These are phyloP conservation scores for Charadrius vociferus DNA, from an alignment of 2,113 vertebrate species.

Conservation along the genomic window DNA sequence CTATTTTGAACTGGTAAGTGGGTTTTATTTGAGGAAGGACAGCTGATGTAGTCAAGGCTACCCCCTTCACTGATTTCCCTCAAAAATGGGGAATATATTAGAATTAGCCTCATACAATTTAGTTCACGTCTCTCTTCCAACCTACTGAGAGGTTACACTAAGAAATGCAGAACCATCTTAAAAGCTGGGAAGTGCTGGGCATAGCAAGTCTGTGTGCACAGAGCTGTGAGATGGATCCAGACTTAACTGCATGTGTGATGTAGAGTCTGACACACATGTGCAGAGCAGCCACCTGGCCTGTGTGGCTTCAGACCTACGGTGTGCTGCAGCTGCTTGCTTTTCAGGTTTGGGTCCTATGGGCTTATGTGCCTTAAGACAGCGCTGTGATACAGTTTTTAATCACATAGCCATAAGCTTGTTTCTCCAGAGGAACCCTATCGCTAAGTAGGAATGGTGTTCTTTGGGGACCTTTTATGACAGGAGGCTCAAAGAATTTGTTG, in stretches of 20 bases:
- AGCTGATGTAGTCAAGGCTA: background rate
- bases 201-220: no score
- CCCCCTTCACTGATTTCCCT: background rate
- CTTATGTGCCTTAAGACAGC: background rate
- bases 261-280: no score
- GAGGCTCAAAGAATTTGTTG: background rate
- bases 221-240: background rate
- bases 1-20: background rate
- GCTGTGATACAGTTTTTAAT: background rate
- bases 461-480: background rate
- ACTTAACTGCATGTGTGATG: accelerated
- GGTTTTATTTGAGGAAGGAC: background rate
- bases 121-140: background rate
- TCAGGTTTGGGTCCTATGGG: background rate
- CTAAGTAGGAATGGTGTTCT: background rate
- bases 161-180: background rate
- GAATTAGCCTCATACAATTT: background rate
- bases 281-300: background rate
- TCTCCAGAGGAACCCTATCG: background rate
- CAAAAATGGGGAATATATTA: background rate
- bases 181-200: background rate
- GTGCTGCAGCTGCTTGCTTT: background rate
- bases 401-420: background rate
- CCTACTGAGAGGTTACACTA: background rate
- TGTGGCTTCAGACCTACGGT: background rate